Evolutionary conservation across 2,888 invertebrate genomes (phyloP), one percentile per base, ranked within the genome.

Genomic region (Pseudococcus viburni): DNA sequence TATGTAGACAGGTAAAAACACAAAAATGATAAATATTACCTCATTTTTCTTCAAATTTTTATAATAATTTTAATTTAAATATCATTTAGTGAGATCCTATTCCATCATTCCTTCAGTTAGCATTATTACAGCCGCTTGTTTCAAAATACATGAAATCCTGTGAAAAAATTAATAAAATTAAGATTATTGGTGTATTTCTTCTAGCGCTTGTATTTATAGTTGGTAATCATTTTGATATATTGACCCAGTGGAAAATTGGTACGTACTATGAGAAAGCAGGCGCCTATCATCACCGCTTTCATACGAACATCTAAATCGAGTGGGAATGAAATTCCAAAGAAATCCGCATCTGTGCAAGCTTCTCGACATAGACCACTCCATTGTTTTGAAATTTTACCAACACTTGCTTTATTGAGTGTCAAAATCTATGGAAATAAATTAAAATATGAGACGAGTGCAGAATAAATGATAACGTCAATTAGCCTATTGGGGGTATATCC

Each of bases 301-400:
- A 96, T 95, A 91, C 95, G 94, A 80, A 96, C 96, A 91, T 97
- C 97, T 91, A 98, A 92, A 92, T 98, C 97, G 93, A 95, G 93
- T 0, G 98, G 98, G 92, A 98, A 98, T n/a, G 94, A 94, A 89
- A 98, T 95, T 42, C 97, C 97, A 92, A 98, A 98, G 92, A 95
- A 95, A 92, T 98, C 97, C 0, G 96, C 93, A 92, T 97, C 96
- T 0, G 97, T 96, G 91, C 97, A 97, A 89, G 94, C 92, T 92
- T 97, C 97, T 89, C 96, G 94, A 1, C 0, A 94, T 93, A 97
- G 91, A 0, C 97, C 97, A 0, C 96, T 94, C 97, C 97, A 98
- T 91, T 97, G 95, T 91, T 98, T 98, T 0, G 96, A 95, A 90
- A 98, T 97, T 91, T 94, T 94, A 0, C 98, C 98, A 89, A 98